Evolutionary conservation across 2,797 vertebrate species (phyloP).

Genomic region (Lepidocolaptes lacrymiger): DNA sequence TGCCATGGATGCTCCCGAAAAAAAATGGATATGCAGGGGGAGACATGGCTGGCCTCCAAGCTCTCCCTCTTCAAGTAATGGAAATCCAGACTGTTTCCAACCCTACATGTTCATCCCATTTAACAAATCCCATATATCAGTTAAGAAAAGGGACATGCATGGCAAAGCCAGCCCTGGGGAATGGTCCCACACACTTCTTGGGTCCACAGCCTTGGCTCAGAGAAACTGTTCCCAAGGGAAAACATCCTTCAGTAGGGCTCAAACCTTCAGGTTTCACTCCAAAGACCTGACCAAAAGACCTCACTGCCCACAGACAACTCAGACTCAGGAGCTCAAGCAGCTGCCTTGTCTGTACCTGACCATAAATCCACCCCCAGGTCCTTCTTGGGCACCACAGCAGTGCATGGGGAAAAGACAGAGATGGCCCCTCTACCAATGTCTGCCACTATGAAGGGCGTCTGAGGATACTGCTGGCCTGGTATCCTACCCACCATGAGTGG

Average conservation of each 20-base stretch:
- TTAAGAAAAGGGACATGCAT: fast-evolving
- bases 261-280: neutral
- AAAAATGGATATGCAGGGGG: fast-evolving
- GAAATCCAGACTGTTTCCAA: neutral
- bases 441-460: neutral
- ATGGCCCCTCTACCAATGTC: fast-evolving
- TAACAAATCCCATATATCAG: neutral
- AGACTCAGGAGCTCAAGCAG: fast-evolving
- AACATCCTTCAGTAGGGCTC: neutral
- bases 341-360: neutral
- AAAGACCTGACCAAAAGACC: neutral
- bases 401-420: neutral
- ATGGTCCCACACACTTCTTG: fast-evolving
- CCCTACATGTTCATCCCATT: fast-evolving
- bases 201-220: neutral
- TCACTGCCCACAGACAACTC: fast-evolving
- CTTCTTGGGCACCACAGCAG: fast-evolving
- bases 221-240: neutral
- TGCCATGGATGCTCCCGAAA: neutral
- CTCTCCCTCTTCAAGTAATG: neutral
- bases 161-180: neutral
- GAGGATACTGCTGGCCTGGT: fast-evolving
- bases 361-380: fast-evolving
- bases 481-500: fast-evolving
- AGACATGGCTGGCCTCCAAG: neutral